A percentile compares a stretch with the other conserved stretches of the same genome.
These are phyloP conservation scores for Bellardia bayeri DNA, from an alignment of 2,888 invertebrate species.

Conservation along the genomic window DNA sequence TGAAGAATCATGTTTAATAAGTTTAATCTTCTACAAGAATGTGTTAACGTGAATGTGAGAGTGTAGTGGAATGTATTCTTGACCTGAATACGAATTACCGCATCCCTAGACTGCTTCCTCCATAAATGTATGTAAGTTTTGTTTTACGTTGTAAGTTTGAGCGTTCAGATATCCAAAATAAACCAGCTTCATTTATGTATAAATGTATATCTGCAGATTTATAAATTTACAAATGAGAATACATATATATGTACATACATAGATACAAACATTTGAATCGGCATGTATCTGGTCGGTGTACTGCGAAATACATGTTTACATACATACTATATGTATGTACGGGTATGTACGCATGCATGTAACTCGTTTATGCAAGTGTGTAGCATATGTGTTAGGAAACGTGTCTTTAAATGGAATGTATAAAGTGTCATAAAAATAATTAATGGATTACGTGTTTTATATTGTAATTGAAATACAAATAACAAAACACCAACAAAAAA, in stretches of 20 bases:
- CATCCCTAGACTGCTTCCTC: neutral
- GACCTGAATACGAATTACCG: slow-evolving; percentile 45
- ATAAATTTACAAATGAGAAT: slow-evolving; percentile 9
- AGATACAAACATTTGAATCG: too few relatives aligned
- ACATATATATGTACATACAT: neutral
- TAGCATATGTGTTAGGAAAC: slow-evolving; percentile 43
- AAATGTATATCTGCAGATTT: slow-evolving; percentile 1
- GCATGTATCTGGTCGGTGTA: too few relatives aligned
- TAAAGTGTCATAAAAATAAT: slow-evolving; percentile 68
- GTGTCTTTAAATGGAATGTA: slow-evolving; percentile 56
- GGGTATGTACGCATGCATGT: neutral
- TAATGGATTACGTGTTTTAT: slow-evolving; percentile 67
- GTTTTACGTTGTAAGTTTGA: neutral
- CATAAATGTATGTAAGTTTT: neutral
- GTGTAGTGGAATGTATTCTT: slow-evolving; percentile 22
- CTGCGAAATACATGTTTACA: too few relatives aligned
- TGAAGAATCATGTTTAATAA: slow-evolving; percentile 8
- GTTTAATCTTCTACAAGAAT: neutral
- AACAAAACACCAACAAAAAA: neutral
- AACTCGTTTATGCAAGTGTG: neutral
- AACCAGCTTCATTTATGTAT: neutral
- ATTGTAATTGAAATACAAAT: slow-evolving; percentile 58
- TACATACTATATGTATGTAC: neutral
- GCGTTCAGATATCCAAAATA: slow-evolving; percentile 2
- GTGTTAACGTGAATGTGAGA: neutral